A percentile compares a stretch with the other conserved stretches of the same genome.
Conservation (phyloP, 2,888 invertebrate species). For the Sarcophaga carnaria region DNA sequence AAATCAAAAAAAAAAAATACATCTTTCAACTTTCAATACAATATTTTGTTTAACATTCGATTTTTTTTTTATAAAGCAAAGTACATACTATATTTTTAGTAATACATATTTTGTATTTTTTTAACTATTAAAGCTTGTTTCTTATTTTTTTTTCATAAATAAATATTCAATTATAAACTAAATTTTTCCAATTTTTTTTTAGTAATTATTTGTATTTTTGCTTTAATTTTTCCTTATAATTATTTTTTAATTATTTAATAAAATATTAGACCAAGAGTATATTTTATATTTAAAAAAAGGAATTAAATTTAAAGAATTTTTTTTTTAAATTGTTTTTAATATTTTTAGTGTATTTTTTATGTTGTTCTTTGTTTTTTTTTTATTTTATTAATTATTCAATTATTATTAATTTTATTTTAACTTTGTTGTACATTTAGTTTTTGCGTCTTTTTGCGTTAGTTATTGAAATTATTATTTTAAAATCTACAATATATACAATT, state of each 20-base stretch:
- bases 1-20: constrained; percentile 14
- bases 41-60: constrained; percentile 12
- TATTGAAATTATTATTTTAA: not conserved
- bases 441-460: constrained; percentile 26
- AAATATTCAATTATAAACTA: not conserved
- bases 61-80: constrained; percentile 55
- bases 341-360: not conserved
- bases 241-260: not conserved
- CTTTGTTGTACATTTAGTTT: constrained; percentile 47
- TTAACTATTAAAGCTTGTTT: constrained; percentile 49
- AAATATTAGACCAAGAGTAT: not conserved
- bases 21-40: constrained; percentile 15
- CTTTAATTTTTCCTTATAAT: not conserved
- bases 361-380: not conserved
- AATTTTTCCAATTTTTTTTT: not conserved
- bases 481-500: not conserved
- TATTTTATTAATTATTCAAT: constrained; percentile 21
- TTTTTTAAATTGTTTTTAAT: not conserved
- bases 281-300: no score
- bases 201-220: constrained; percentile 25
- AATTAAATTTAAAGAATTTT: not conserved
- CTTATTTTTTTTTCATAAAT: constrained; percentile 26
- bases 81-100: constrained; percentile 64
- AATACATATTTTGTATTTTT: constrained; percentile 70
- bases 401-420: constrained; percentile 11